Percentiles rank a stretch among this genome's conserved stretches.
Conservation (phyloP, 2,888 invertebrate genomes). For the Platycnemis pennipes region DNA sequence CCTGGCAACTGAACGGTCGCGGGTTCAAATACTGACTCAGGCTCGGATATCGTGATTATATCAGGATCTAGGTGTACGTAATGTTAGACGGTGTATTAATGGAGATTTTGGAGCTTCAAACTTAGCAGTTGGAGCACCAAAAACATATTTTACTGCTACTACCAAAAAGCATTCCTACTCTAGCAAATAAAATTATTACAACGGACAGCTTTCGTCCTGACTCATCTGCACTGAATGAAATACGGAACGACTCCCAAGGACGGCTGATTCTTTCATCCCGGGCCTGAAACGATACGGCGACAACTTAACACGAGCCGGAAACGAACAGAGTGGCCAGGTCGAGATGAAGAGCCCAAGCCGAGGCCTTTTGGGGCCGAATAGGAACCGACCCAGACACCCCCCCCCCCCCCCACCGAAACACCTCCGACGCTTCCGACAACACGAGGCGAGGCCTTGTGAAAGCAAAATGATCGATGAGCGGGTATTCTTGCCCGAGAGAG, state of each 20-base stretch:
- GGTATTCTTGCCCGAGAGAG: background rate
- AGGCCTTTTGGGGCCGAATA: background rate
- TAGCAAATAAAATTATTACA: no score
- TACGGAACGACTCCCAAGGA: background rate
- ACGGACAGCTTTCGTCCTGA: no score
- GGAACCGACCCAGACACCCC: background rate
- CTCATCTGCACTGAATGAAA: background rate
- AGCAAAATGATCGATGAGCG: constrained; percentile 28
- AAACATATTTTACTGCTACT: no score
- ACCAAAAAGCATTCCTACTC: no score
- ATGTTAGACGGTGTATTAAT: no score
- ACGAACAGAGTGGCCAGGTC: background rate
- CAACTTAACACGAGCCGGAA: background rate
- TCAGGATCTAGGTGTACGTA: no score
- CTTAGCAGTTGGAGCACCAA: no score
- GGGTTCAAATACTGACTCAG: no score
- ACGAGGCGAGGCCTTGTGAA: constrained; percentile 4
- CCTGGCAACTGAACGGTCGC: no score
- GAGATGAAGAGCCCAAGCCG: background rate
- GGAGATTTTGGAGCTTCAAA: no score
- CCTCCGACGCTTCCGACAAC: background rate
- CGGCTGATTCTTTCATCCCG: background rate
- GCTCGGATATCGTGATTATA: no score
- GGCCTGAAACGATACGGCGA: background rate
- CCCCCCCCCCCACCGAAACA: background rate